Conservation (phyloP, 2,113 vertebrate species). For the Phalacrocorax brasilianus region DNA sequence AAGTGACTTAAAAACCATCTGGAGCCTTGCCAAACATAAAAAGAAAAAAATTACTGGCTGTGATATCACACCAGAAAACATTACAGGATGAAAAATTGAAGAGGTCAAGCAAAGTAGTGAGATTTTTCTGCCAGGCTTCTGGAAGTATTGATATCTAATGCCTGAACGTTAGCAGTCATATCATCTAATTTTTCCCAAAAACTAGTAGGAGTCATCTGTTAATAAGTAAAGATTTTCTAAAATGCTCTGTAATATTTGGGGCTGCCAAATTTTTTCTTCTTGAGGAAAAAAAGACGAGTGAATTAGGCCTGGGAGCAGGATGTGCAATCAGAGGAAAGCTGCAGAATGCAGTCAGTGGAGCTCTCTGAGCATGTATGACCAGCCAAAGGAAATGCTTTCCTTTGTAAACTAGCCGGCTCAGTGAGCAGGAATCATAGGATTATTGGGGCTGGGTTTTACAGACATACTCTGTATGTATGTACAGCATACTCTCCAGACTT, state of each 20-base stretch:
- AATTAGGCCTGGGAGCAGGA: neutral
- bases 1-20: constrained; percentile 76
- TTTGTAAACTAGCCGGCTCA: neutral
- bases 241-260: constrained; percentile 10
- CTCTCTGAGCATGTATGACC: neutral
- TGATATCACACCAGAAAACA: constrained; percentile 62
- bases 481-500: neutral
- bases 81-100: constrained; percentile 65
- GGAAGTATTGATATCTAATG: constrained; percentile 19
- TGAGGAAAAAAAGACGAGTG: neutral
- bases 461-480: too few species aligned
- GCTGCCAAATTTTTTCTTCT: neutral
- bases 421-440: neutral
- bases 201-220: constrained; percentile 52
- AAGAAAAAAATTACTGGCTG: constrained; percentile 69
- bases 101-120: constrained; percentile 61
- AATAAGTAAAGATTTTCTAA: constrained; percentile 63
- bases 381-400: neutral
- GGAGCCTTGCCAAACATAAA: constrained; percentile 71
- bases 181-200: constrained; percentile 49
- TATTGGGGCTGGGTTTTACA: neutral
- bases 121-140: constrained; percentile 52
- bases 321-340: neutral
- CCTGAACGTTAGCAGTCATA: constrained; percentile 3
- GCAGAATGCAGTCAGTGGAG: neutral